Conservation (phyloP, 1,140 invertebrate species). For the Solenopsis fugax region DNA sequence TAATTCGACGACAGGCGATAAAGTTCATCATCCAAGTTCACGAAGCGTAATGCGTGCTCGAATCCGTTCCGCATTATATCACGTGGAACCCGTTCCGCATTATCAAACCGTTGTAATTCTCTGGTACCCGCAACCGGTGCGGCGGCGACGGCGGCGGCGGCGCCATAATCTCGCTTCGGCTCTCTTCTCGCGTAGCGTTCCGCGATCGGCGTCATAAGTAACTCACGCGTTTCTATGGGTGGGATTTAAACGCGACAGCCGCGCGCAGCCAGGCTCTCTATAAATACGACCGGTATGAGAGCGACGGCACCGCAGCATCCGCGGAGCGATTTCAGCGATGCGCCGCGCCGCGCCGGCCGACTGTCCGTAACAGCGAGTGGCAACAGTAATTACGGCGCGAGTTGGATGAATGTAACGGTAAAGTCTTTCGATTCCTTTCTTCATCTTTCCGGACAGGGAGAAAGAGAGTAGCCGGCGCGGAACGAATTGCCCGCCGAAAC, state of each 20-base stretch:
- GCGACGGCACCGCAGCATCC: conserved; percentile 16
- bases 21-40: conserved; percentile 10
- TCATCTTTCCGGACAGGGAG: conserved; percentile 64
- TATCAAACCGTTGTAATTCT: conserved; percentile 49
- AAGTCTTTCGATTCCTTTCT: conserved; percentile 76
- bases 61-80: conserved; percentile 29
- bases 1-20: conserved; percentile 1
- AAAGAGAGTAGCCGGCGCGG: conserved; percentile 51
- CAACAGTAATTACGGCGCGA: conserved; percentile 76
- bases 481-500: conserved; percentile 74
- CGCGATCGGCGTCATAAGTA: conserved; percentile 40
- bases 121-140: background rate
- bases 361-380: conserved; percentile 58
- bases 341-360: conserved; percentile 1
- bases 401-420: conserved; percentile 80
- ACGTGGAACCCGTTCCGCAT: conserved; percentile 25
- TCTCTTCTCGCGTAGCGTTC: background rate
- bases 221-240: conserved; percentile 28
- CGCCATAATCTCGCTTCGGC: background rate
- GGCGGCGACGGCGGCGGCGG: conserved; percentile 1
- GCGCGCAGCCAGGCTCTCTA: conserved; percentile 6
- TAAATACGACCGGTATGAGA: conserved; percentile 50
- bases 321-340: conserved; percentile 19
- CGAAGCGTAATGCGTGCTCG: background rate
- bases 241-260: conserved; percentile 35